These are phyloP conservation scores for Tortrix viridana DNA, from an alignment of 2,888 invertebrate genomes.

Conservation along the genomic window DNA sequence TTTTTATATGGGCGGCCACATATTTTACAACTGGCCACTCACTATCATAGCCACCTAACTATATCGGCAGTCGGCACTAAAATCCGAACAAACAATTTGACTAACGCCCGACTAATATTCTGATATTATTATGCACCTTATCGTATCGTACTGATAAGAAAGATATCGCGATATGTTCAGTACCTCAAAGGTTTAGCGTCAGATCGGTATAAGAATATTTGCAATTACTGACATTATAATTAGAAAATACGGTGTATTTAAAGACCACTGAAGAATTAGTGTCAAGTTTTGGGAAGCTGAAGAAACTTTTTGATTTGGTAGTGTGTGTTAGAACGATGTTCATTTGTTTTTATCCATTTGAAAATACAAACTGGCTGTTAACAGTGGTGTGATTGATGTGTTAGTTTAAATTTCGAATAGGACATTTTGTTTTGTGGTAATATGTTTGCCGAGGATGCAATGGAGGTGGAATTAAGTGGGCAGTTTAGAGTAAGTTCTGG, in stretches of 20 bases:
- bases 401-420: background rate
- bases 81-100: constrained; percentile 27
- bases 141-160: constrained; percentile 30
- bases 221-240: background rate
- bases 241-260: background rate
- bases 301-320: no score
- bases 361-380: background rate
- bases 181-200: constrained; percentile 7
- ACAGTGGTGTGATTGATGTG: constrained; percentile 6
- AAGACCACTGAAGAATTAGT: no score
- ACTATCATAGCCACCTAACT: constrained; percentile 8
- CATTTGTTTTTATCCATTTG: background rate
- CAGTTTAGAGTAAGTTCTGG: constrained; percentile 57
- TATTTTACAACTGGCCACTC: background rate
- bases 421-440: constrained; percentile 35
- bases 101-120: constrained; percentile 14
- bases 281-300: no score
- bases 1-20: no score
- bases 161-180: constrained; percentile 24
- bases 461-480: constrained; percentile 62
- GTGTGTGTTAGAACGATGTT: no score
- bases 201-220: constrained; percentile 14
- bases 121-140: constrained; percentile 16
- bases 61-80: constrained; percentile 4
- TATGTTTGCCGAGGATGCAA: constrained; percentile 72